Percentiles rank a stretch among this genome's conserved stretches.
phyloP scores from a whole-genome alignment of 2,113 vertebrate species.

The Mionectes macconnelli region DNA sequence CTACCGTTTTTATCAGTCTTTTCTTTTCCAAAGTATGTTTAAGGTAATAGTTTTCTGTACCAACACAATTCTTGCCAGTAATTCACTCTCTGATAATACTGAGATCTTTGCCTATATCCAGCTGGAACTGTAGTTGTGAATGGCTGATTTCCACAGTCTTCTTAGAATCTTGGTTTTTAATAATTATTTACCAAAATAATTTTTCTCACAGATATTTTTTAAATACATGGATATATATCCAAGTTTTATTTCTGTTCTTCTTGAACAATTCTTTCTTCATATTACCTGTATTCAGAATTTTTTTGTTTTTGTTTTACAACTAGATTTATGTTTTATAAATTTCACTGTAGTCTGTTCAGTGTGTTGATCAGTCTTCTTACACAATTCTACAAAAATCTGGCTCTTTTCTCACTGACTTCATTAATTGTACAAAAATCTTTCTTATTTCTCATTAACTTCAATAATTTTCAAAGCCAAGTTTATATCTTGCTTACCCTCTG shows the following conservation, averaged over 20 bases:
- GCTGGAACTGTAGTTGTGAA: background rate
- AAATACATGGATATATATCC: background rate
- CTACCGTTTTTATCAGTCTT: background rate
- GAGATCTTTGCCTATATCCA: background rate
- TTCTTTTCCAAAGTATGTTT: background rate
- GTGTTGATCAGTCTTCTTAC: background rate
- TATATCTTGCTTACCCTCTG: background rate
- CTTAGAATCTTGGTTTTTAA: background rate
- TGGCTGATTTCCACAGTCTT: background rate
- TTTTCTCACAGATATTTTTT: background rate
- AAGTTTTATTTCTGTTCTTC: background rate
- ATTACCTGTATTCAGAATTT: background rate
- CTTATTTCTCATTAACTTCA: background rate
- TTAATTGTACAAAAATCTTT: no score
- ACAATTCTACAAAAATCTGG: background rate
- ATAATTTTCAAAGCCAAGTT: background rate
- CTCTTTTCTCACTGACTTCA: background rate
- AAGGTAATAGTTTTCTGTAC: background rate
- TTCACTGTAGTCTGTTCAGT: background rate
- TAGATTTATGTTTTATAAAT: fast-evolving
- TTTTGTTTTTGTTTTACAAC: background rate
- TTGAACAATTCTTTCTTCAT: background rate
- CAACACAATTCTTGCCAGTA: background rate
- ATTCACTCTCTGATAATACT: background rate
- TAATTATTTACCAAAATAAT: background rate